Conservation (phyloP, 1,140 invertebrate genomes). For the Zaprionus camerounensis region DNA sequence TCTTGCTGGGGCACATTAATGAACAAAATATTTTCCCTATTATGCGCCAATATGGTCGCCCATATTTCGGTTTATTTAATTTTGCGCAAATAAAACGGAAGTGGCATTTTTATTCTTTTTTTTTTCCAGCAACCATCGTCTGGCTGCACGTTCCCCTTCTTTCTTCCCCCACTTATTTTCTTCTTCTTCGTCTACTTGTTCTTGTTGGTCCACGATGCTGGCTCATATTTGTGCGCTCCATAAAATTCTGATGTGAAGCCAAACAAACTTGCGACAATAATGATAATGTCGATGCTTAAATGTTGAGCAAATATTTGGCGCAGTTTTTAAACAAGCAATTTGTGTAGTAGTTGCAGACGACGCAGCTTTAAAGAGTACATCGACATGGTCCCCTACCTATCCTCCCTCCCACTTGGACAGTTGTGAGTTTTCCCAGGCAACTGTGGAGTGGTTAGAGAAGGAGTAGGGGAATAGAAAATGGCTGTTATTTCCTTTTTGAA, state of each 20-base stretch:
- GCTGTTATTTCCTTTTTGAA: slow-evolving; percentile 69
- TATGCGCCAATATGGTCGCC: slow-evolving; percentile 81
- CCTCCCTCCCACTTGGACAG: slow-evolving; percentile 37
- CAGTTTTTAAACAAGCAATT: slow-evolving; percentile 72
- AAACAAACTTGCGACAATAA: slow-evolving; percentile 77
- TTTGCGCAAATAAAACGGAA: slow-evolving; percentile 82
- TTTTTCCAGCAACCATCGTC: slow-evolving; percentile 22
- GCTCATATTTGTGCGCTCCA: slow-evolving; percentile 72
- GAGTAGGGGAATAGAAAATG: slow-evolving; percentile 58
- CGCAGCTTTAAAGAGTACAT: slow-evolving; percentile 60
- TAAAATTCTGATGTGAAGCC: slow-evolving; percentile 75
- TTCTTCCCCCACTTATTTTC: background rate
- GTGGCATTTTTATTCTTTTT: slow-evolving; percentile 76
- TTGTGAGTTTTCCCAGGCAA: slow-evolving; percentile 72
- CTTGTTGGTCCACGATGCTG: slow-evolving; percentile 28
- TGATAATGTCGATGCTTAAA: slow-evolving; percentile 62
- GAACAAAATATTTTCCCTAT: slow-evolving; percentile 80
- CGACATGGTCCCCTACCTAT: slow-evolving; percentile 9
- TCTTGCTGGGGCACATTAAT: slow-evolving; percentile 65
- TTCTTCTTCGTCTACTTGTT: slow-evolving; percentile 3
- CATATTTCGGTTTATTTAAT: slow-evolving; percentile 83
- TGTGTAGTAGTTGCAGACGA: slow-evolving; percentile 49
- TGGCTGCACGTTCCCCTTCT: slow-evolving; percentile 14
- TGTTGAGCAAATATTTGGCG: slow-evolving; percentile 60
- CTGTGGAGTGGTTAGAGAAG: no score